These are phyloP conservation scores for Plusia festucae DNA, from an alignment of 2,888 invertebrate genomes.

Conservation along the genomic window DNA sequence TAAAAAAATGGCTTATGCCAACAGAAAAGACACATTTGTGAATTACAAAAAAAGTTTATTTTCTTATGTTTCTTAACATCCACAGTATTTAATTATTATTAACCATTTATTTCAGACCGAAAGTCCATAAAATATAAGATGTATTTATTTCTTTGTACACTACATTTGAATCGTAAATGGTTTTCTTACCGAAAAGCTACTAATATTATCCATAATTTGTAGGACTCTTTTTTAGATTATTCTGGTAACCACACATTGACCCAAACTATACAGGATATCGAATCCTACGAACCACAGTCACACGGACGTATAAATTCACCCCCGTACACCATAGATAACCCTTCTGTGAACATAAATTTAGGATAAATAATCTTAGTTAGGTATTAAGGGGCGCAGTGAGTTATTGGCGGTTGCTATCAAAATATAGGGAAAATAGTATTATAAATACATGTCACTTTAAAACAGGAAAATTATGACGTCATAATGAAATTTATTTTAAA, in stretches of 20 bases:
- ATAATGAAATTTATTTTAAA: too few relatives aligned
- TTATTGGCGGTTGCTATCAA: constrained; percentile 60
- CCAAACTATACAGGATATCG: constrained; percentile 70
- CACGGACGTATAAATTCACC: constrained; percentile 76
- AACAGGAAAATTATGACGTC: background rate
- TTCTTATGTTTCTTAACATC: too few relatives aligned
- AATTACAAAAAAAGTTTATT: too few relatives aligned
- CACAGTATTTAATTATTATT: too few relatives aligned
- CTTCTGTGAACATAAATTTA: constrained; percentile 75
- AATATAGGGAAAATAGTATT: constrained; percentile 44
- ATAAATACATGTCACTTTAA: background rate
- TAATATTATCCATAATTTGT: background rate
- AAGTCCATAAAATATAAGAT: too few relatives aligned
- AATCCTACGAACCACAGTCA: constrained; percentile 65
- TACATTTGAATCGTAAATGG: too few relatives aligned
- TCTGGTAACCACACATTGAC: constrained; percentile 50
- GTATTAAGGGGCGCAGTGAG: constrained; percentile 66
- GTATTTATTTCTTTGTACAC: too few relatives aligned
- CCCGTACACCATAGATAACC: constrained; percentile 76
- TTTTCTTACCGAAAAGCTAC: too few relatives aligned
- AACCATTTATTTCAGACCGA: too few relatives aligned
- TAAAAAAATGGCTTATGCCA: too few relatives aligned
- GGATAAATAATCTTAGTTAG: constrained; percentile 79
- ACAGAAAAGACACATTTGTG: too few relatives aligned
- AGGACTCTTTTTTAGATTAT: background rate